Percentiles rank a stretch among this genome's conserved stretches.
Evolutionary conservation across 2,113 vertebrate genomes (phyloP).

Genomic region (Lynx canadensis): DNA sequence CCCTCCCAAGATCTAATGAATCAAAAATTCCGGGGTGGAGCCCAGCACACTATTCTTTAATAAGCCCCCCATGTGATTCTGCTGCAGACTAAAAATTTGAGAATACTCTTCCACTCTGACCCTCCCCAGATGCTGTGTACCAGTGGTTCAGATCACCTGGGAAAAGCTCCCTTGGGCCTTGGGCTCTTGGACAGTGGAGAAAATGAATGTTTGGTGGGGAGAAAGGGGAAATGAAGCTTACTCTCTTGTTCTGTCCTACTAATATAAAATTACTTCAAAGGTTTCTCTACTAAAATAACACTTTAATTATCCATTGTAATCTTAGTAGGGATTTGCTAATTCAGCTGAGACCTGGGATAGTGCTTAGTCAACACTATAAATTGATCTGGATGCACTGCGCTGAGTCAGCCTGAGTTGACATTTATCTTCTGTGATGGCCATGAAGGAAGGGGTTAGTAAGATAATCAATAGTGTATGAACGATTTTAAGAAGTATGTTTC

Average conservation of each 20-base stretch:
- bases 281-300: background rate
- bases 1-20: background rate
- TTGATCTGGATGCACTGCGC: background rate
- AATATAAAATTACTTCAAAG: background rate
- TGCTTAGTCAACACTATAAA: background rate
- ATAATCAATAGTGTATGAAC: background rate
- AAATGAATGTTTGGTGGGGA: background rate
- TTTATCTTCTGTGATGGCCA: background rate
- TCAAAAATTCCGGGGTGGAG: background rate
- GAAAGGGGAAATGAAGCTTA: background rate
- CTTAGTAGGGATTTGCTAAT: constrained; percentile 14
- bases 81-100: background rate
- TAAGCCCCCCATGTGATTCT: background rate
- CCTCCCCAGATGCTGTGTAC: background rate
- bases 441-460: constrained; percentile 1
- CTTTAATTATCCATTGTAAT: background rate
- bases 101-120: background rate
- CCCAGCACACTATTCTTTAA: background rate
- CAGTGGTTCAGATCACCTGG: background rate
- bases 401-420: background rate
- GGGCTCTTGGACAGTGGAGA: background rate
- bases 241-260: background rate
- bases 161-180: background rate
- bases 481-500: constrained; percentile 40
- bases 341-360: background rate